Base-by-base conservation (phyloP, 1,140 invertebrate species). In the Neodiprion pinetum region DNA sequence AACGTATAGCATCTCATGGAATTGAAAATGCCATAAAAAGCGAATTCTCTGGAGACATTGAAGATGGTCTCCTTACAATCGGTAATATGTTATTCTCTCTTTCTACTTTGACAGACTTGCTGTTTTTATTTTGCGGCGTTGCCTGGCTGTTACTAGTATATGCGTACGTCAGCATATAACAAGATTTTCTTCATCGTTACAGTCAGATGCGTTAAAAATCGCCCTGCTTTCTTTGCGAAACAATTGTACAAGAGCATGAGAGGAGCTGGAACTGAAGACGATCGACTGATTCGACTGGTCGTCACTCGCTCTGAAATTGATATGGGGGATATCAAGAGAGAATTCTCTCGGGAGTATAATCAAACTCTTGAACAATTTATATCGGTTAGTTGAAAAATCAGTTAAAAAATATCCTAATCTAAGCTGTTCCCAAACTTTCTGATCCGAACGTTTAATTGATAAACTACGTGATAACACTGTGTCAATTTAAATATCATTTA, bases 241-340 rank as follows among this genome's bases (percentile, higher is more conserved):
- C 90, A 92, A 40, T 89, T 97, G 9, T 92, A 97, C 83, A 92
- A 94, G 78, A 92, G 94, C 9, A 96, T 98, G 95, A 94, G 93
- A 75, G 94, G 94, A 28, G 84, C 93, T 67, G 95, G 95, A 70
- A 97, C 95, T 1, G 93, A 94, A 79, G 95, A 97, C 84, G 90
- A 91, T 7, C 93, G 93, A 75, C 89, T 97, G 71, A 96, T 96
- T 74, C 91, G 95, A 78, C 91, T 97, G 50, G 90, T 97, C 76
- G 94, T 96, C 7, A 93, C 94, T 7, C 90, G 96, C 73, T 93
- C 92, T 80, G 96, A 97, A 91, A 91, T 95, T 28, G 95, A 97
- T 86, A 88, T 96, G 84, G 92, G 89, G 0, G 92, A 94, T 78
- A 95, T 97, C 77, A 95, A 95, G 80, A 90, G 92, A 66, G 92